Evolutionary conservation across 2,888 invertebrate species (phyloP).

Genomic region (Gerris lacustris): DNA sequence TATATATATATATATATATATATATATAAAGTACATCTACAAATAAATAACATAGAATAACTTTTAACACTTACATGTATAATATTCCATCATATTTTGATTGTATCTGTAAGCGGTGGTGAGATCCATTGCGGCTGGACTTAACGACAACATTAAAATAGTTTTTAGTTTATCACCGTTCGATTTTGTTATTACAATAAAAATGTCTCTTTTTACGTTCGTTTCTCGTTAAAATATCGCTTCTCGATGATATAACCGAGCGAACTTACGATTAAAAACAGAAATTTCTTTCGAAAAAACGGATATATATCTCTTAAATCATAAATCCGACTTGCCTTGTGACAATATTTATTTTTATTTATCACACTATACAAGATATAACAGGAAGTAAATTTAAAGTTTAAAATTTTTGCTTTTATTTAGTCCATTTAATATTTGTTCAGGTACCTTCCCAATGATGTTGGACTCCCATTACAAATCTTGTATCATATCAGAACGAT

Average conservation of each 20-base stretch:
- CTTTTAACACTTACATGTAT: conserved; percentile 70
- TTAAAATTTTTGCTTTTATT: no score
- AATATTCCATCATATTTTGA: conserved; percentile 98
- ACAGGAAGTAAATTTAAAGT: no score
- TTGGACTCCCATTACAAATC: conserved; percentile 6
- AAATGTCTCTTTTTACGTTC: not conserved
- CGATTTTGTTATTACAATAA: not conserved
- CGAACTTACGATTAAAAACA: no score
- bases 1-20: not conserved
- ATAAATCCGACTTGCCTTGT: no score
- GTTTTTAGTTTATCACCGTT: not conserved
- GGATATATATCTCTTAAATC: no score
- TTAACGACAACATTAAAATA: conserved; percentile 25
- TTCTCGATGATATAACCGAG: no score
- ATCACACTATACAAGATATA: no score
- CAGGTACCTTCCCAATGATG: conserved; percentile 8
- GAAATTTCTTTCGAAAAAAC: no score
- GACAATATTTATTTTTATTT: no score
- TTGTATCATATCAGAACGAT: no score
- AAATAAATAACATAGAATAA: no score
- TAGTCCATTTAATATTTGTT: not conserved
- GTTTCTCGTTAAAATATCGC: not conserved
- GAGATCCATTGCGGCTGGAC: conserved; percentile 60
- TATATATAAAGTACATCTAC: no score
- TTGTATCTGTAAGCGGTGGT: conserved; percentile 91